Conservation (phyloP, 2,888 invertebrate species). For the Mystacides longicornis region DNA sequence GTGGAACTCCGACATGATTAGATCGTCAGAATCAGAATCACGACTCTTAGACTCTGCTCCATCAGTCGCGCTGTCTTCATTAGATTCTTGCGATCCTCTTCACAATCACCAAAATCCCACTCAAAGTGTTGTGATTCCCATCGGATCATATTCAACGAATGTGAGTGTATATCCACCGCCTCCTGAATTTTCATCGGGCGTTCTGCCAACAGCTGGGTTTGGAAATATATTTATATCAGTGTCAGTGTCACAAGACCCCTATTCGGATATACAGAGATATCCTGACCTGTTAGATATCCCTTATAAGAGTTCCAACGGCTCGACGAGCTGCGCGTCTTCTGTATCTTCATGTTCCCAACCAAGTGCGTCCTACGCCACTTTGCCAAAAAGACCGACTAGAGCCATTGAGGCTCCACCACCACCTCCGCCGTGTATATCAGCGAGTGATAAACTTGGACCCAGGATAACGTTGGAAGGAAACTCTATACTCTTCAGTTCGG, state of each 20-base stretch:
- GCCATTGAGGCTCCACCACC: conserved; percentile 21
- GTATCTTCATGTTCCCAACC: conserved; percentile 28
- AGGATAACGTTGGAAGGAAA: conserved; percentile 24
- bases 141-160: conserved; percentile 21
- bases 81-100: conserved; percentile 32
- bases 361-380: conserved; percentile 40
- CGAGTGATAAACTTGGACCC: conserved; percentile 23
- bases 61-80: conserved; percentile 28
- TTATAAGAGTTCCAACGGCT: conserved; percentile 40
- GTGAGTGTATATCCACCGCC: conserved; percentile 47
- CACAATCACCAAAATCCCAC: conserved; percentile 20
- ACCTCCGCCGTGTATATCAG: conserved; percentile 8
- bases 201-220: conserved; percentile 49
- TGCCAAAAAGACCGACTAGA: conserved; percentile 41
- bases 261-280: conserved; percentile 53
- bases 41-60: conserved; percentile 37
- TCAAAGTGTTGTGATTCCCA: conserved; percentile 43
- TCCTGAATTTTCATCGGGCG: conserved; percentile 50
- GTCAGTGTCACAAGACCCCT: conserved; percentile 60
- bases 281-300: conserved; percentile 67
- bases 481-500: conserved; percentile 22
- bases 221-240: conserved; percentile 68
- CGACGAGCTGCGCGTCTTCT: conserved; percentile 26
- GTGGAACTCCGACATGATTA: conserved; percentile 46
- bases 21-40: conserved; percentile 45